Base-by-base conservation (phyloP, 1,140 invertebrate genomes). In the Halyomorpha halys region DNA sequence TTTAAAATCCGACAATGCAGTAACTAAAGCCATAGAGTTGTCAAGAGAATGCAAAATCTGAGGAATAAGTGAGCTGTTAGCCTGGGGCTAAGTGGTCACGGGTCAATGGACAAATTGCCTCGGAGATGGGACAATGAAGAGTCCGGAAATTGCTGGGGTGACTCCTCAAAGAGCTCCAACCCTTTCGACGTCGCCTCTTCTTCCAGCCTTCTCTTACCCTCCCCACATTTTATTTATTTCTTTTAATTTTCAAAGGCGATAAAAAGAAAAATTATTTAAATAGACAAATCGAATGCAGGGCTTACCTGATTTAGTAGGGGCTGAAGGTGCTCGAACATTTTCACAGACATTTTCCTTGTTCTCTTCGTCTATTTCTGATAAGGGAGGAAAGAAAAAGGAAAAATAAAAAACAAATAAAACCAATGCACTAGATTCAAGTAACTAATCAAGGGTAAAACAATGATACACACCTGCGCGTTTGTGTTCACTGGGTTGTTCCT, bases 321-420 rank as follows among this genome's bases (percentile, higher is more conserved):
- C 5, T 19, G 47, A 11, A 16, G 53, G 53, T 23, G 18, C 23
- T 39, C 53, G 45, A 0, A 9, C 25, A 39, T 66, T 61, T 39
- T 60, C 65, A 64, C 34, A 47, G 15, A 67, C 62, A 21, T 60
- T 66, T 49, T 66, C 67, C 56, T 68, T 68, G 64, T 68, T 66
- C 34, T 68, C 65, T 62, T 66, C 65, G 61, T 67, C 66, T 19
- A 67, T 61, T 63, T 67, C 66, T 27, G 44, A 44, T 51, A 60
- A 44, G 16, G 19, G 1, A 63, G 30, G 30, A 51, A 19, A 63
- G 44, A 66, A 66, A 23, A 44, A 56, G 34, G 56, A 67, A 67
- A 64, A n/a, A n/a, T n/a, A n/a, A n/a, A n/a, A 65, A 23, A 56
- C 9, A 60, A 53, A 64, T 27, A 59, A 21, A 61, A 25, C 27